These are phyloP conservation scores for Corella eumyota DNA, from an alignment of 23 tunicate genomes.

Conservation along the genomic window DNA sequence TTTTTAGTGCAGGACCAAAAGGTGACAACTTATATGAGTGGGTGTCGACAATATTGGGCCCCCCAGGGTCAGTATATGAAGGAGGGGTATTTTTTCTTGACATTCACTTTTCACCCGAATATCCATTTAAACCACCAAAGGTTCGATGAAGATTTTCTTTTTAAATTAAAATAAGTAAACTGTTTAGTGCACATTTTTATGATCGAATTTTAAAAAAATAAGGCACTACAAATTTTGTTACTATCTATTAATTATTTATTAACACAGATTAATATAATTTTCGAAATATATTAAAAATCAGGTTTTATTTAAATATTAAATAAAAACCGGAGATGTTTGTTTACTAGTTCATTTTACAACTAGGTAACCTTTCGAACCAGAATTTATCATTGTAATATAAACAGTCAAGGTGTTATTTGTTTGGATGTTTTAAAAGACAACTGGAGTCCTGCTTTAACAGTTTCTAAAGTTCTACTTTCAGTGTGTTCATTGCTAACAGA, in stretches of 20 bases:
- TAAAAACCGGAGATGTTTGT: too few relatives aligned
- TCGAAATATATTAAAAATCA: too few relatives aligned
- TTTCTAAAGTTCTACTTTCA: conserved; percentile 82
- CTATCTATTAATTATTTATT: neutral
- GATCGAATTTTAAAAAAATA: neutral
- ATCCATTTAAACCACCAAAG: conserved; percentile 93
- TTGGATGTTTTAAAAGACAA: conserved; percentile 88
- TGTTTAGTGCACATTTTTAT: too few relatives aligned
- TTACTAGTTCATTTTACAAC: too few relatives aligned
- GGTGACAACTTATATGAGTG: conserved; percentile 93
- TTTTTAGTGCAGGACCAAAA: conserved; percentile 95
- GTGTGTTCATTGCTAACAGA: conserved; percentile 80
- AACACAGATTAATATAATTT: too few relatives aligned
- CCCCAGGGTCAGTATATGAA: conserved; percentile 93
- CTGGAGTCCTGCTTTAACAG: conserved; percentile 94
- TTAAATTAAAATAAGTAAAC: neutral
- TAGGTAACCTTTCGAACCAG: conserved; percentile 81
- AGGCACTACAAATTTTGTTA: neutral
- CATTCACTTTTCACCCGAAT: conserved; percentile 77
- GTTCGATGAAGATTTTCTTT: too few relatives aligned
- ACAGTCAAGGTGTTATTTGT: conserved; percentile 87
- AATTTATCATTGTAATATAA: conserved; percentile 92
- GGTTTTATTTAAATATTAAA: too few relatives aligned
- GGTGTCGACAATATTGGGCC: conserved; percentile 91
- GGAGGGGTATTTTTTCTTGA: conserved; percentile 91